phyloP scores from a whole-genome alignment of 2,888 invertebrate genomes.

The Chymomyza fuscimana region DNA sequence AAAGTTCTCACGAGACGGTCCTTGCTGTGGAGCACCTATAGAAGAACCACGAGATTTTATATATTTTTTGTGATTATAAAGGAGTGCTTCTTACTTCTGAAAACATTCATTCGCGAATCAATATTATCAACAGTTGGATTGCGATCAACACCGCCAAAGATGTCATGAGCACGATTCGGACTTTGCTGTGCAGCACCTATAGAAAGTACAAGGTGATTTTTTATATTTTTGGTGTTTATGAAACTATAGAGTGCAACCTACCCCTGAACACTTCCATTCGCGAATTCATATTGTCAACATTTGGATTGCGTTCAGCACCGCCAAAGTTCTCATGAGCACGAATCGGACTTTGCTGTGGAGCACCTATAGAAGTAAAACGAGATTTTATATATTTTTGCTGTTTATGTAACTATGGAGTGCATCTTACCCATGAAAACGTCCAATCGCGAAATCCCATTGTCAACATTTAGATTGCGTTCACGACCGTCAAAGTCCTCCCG shows the following conservation, averaged over 20 bases:
- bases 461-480: slow-evolving; percentile 45
- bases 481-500: slow-evolving; percentile 81
- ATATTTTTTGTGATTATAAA: neutral
- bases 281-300: slow-evolving; percentile 70
- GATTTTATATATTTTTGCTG: too few species aligned
- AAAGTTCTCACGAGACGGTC: slow-evolving; percentile 78
- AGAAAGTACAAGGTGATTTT: too few species aligned
- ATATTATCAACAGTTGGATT: slow-evolving; percentile 61
- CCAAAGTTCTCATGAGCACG: too few species aligned
- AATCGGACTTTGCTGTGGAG: too few species aligned
- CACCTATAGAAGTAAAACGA: too few species aligned
- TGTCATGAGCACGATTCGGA: slow-evolving; percentile 78
- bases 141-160: slow-evolving; percentile 48
- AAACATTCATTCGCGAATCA: slow-evolving; percentile 74
- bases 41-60: too few species aligned
- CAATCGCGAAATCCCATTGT: slow-evolving; percentile 73
- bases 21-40: slow-evolving; percentile 83
- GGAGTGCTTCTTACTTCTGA: slow-evolving; percentile 63
- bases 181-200: slow-evolving; percentile 83
- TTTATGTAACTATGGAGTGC: neutral
- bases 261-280: slow-evolving; percentile 76
- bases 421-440: slow-evolving; percentile 74
- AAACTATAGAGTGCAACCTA: slow-evolving; percentile 32
- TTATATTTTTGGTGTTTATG: too few species aligned
- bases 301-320: slow-evolving; percentile 49